Conservation (phyloP, 2,797 vertebrate genomes). For the Peromyscus nudipes region DNA sequence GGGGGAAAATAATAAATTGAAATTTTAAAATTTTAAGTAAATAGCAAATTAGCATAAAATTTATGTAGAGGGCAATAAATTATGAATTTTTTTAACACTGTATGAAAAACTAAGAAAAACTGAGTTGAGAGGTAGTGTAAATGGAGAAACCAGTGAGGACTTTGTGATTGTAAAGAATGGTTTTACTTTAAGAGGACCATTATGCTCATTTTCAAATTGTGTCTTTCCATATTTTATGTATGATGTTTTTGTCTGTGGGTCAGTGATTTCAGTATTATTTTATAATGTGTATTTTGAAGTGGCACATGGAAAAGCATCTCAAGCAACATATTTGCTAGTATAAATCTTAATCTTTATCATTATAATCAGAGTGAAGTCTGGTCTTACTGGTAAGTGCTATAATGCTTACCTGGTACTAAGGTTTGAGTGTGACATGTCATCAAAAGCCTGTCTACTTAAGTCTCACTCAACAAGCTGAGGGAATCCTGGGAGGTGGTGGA, state of each 20-base stretch:
- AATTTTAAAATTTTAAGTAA: conserved; percentile 67
- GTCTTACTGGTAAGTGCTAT: not conserved
- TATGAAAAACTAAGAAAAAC: conserved; percentile 51
- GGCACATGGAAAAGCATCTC: not conserved
- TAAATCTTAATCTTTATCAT: not conserved
- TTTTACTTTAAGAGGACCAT: conserved; percentile 62
- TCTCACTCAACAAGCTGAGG: not conserved
- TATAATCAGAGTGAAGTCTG: not conserved
- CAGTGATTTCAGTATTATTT: not conserved
- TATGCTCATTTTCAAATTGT: not conserved
- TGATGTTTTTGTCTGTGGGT: not conserved
- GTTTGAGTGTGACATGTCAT: not conserved
- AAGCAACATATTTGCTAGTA: not conserved
- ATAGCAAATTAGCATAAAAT: conserved; percentile 43
- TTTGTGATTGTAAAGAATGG: not conserved
- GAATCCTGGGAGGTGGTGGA: not conserved
- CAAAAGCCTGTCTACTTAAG: not conserved
- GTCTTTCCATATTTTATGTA: conserved; percentile 4
- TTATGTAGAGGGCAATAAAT: not conserved
- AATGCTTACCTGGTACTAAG: too few relatives aligned
- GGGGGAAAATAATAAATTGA: conserved; percentile 51
- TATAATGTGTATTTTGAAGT: not conserved
- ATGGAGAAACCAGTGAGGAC: not conserved
- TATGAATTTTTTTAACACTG: conserved; percentile 20
- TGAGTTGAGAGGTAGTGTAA: conserved; percentile 26